phyloP scores from a whole-genome alignment of 2,113 vertebrate species.

The Brachirus orientalis region DNA sequence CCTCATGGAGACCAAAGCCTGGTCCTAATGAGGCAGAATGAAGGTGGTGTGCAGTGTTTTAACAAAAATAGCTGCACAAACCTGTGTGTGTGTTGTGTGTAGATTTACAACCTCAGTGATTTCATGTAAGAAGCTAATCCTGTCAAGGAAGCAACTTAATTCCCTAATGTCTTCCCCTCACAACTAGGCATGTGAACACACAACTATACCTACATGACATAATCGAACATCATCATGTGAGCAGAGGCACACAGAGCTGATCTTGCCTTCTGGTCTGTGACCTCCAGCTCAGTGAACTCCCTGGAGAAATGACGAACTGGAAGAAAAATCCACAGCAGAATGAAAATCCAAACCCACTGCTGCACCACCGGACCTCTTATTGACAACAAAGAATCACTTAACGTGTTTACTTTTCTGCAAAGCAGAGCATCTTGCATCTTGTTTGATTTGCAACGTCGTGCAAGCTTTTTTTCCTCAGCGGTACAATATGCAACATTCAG shows the following conservation, averaged over 20 bases:
- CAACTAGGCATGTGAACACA: neutral
- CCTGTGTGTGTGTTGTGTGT: neutral
- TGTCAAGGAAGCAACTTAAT: slow-evolving; percentile 14
- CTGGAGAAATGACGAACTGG: slow-evolving; percentile 30
- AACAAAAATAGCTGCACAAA: no score
- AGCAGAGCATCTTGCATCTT: no score
- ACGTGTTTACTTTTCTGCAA: neutral
- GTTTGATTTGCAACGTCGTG: no score
- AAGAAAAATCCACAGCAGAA: slow-evolving; percentile 15
- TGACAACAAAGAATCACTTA: neutral
- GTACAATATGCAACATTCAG: no score
- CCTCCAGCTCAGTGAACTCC: slow-evolving; percentile 21
- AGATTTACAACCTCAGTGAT: slow-evolving; percentile 8
- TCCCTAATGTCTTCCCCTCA: no score
- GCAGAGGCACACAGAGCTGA: slow-evolving; percentile 3
- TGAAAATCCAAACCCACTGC: slow-evolving; percentile 11
- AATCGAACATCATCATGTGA: neutral
- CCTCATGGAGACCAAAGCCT: no score
- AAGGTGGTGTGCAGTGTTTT: no score
- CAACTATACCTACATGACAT: slow-evolving; percentile 26
- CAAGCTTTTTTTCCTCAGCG: no score
- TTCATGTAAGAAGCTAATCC: slow-evolving; percentile 6
- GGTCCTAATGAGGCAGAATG: no score
- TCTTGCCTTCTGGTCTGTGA: slow-evolving; percentile 18
- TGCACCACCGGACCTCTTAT: no score